A percentile compares a stretch with the other conserved stretches of the same genome.
phyloP scores from a whole-genome alignment of 2,113 vertebrate genomes.

The Tympanuchus pallidicinctus region DNA sequence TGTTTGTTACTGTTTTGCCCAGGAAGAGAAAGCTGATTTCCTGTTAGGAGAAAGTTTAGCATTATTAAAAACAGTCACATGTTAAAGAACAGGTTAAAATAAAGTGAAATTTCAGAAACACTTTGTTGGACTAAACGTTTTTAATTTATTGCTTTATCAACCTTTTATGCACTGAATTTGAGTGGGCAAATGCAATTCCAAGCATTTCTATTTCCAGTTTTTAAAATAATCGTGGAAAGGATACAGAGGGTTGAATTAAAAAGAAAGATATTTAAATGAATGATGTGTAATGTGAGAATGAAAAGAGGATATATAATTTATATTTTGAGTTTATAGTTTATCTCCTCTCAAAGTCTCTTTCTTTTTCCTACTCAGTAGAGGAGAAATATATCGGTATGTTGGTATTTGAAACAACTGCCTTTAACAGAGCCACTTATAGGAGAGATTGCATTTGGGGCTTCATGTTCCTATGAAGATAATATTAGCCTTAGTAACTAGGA shows the following conservation, averaged over 20 bases:
- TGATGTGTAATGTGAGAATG: background rate
- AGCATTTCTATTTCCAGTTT: background rate
- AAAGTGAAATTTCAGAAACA: background rate
- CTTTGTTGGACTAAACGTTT: background rate
- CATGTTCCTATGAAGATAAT: background rate
- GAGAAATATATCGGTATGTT: background rate
- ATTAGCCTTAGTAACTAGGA: slow-evolving; percentile 37
- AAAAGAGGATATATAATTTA: background rate
- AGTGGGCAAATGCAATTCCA: background rate
- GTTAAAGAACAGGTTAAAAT: background rate
- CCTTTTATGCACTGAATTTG: background rate
- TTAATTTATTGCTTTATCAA: background rate
- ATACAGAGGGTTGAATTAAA: background rate
- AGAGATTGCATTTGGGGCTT: background rate
- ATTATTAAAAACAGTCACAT: background rate
- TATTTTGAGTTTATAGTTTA: background rate
- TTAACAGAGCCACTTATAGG: slow-evolving; percentile 17
- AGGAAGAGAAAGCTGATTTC: background rate
- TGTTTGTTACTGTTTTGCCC: background rate
- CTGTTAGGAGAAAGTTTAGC: background rate
- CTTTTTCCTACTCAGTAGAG: background rate
- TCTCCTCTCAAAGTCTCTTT: background rate
- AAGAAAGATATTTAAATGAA: background rate
- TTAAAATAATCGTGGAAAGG: background rate
- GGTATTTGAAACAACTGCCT: slow-evolving; percentile 55